These are phyloP conservation scores for Pasiphila rectangulata DNA, from an alignment of 2,888 invertebrate species.

Conservation along the genomic window DNA sequence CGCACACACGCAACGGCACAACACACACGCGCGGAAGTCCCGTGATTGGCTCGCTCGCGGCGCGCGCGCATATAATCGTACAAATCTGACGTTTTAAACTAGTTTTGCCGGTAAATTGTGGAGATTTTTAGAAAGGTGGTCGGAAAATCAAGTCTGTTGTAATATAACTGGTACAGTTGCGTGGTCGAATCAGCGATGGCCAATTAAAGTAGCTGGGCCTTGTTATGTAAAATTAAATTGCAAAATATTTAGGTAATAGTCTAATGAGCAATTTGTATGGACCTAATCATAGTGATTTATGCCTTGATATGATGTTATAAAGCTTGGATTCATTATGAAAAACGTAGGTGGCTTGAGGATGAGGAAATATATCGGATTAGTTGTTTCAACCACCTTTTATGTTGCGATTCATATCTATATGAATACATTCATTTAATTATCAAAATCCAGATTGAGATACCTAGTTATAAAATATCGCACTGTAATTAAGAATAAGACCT, in stretches of 20 bases:
- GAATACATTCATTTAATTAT: too few relatives aligned
- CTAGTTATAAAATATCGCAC: too few relatives aligned
- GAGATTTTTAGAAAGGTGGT: slow-evolving; percentile 78
- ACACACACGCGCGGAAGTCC: slow-evolving; percentile 10
- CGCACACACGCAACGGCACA: slow-evolving; percentile 16
- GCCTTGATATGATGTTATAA: slow-evolving; percentile 11
- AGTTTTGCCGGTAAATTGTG: slow-evolving; percentile 64
- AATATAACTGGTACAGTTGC: slow-evolving; percentile 41
- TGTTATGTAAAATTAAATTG: slow-evolving; percentile 36
- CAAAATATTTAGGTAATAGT: slow-evolving; percentile 31
- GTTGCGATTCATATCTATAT: too few relatives aligned
- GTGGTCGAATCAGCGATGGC: slow-evolving; percentile 25
- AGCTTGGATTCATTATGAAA: slow-evolving; percentile 9
- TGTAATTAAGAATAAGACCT: too few relatives aligned
- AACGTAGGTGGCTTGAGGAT: not conserved
- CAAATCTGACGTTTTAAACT: slow-evolving; percentile 56
- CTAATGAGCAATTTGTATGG: slow-evolving; percentile 18
- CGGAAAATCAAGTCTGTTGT: slow-evolving; percentile 51
- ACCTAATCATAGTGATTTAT: slow-evolving; percentile 3
- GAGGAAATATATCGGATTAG: slow-evolving; percentile 1
- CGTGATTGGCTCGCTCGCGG: slow-evolving; percentile 34
- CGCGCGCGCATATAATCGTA: slow-evolving; percentile 33
- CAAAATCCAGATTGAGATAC: too few relatives aligned
- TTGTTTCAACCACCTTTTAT: too few relatives aligned
- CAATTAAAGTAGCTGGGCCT: slow-evolving; percentile 32